These are phyloP conservation scores for Alces alces DNA, from an alignment of 2,113 vertebrate genomes.

Conservation along the genomic window DNA sequence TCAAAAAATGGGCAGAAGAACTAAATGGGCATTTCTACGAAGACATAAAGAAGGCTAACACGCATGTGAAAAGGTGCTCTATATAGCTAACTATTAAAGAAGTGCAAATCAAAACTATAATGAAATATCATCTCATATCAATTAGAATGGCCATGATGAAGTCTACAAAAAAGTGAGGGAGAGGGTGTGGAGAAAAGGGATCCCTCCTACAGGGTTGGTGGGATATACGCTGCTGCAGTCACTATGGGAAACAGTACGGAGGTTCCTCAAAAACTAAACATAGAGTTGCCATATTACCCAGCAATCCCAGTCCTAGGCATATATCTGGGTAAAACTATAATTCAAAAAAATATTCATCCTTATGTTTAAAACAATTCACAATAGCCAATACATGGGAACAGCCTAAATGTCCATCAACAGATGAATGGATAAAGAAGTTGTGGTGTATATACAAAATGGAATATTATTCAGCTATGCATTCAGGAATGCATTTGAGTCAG, in stretches of 20 bases:
- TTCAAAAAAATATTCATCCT: not conserved
- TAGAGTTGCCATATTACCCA: not conserved
- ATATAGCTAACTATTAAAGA: not conserved
- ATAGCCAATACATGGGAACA: not conserved
- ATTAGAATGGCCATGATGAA: not conserved
- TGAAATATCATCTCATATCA: not conserved
- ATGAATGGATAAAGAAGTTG: not conserved
- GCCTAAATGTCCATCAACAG: not conserved
- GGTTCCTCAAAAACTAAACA: not conserved
- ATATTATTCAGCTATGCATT: not conserved
- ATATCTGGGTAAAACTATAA: not conserved
- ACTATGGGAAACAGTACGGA: not conserved
- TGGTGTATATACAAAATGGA: not conserved
- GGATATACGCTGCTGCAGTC: not conserved
- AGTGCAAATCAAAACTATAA: not conserved
- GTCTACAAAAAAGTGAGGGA: not conserved
- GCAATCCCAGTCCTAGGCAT: not conserved
- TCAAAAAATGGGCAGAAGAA: not conserved
- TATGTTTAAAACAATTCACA: not conserved
- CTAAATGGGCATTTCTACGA: not conserved
- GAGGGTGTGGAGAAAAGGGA: not conserved
- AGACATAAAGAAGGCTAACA: not conserved
- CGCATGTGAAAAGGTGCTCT: not conserved
- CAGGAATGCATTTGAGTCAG: not conserved
- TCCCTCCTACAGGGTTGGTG: not conserved